Evolutionary conservation across 2,113 vertebrate genomes (phyloP), one percentile per base, ranked within the genome.

Genomic region (Equus quagga): DNA sequence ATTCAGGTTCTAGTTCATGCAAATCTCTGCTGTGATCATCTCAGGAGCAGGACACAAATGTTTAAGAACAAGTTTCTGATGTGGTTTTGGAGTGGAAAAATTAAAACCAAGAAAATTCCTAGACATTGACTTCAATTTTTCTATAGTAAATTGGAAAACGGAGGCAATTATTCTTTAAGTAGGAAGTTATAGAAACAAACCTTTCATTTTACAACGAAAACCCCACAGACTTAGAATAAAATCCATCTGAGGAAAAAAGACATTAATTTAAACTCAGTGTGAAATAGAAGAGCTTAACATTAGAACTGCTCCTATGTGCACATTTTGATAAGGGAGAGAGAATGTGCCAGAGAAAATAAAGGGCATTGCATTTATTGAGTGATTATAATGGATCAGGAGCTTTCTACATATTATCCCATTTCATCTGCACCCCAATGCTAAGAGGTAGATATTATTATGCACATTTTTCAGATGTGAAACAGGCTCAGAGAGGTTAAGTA

Each of bases 81-180:
- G 54, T 67, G 26, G 46, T 70, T 95, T 94, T 19, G 7, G 70
- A 65, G 44, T 69, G 75, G 75, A 60, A 51, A 89, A 91, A 70
- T 67, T 82, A 72, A 93, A 86, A 88, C 5, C 33, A 49, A 89
- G 92, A 89, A 85, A 80, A 96, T 95, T 85, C 83, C 90, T 64
- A 75, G 62, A 33, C 69, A 60, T 36, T 73, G 79, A 95, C 79
- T 94, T 96, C 73, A 33, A 49, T 93, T 93, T 93, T 94, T 86
- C 90, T 87, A 14, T 54, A 54, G 82, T 70, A 86, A 95, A 96
- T 33, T 85, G 79, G 73, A 36, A 89, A 84, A 89, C 5, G 56
- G 72, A 75, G 49, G 41, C 87, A 86, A 83, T 94, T 87, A 83
- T 96, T 58, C 82, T 84, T 89, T 95, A 95, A 82, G 87, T 58